Conservation (phyloP, 2,113 vertebrate species). For the Ondatra zibethicus region DNA sequence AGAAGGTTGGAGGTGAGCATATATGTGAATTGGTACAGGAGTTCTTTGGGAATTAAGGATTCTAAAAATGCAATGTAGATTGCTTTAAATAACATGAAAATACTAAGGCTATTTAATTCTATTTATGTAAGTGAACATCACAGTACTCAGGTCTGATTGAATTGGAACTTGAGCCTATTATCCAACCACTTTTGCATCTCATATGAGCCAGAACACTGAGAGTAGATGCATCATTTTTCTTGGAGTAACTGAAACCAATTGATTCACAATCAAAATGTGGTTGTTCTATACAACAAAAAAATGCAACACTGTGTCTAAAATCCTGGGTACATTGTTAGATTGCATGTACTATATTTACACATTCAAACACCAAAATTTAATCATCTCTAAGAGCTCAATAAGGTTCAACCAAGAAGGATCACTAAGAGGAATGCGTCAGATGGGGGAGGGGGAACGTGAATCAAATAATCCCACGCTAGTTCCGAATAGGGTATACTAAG, state of each 20-base stretch:
- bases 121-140: background rate
- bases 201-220: background rate
- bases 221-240: background rate
- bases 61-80: background rate
- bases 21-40: background rate
- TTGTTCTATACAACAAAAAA: background rate
- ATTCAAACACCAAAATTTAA: background rate
- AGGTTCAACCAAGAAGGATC: background rate
- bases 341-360: background rate
- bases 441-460: too few species aligned
- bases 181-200: background rate
- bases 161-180: background rate
- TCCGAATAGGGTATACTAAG: too few species aligned
- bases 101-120: background rate
- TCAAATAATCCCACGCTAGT: too few species aligned
- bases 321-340: background rate
- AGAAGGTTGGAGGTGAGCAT: background rate
- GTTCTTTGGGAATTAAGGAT: background rate
- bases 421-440: too few species aligned
- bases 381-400: background rate
- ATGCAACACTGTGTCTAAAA: background rate
- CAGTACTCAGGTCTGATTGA: too few species aligned
- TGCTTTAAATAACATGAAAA: background rate
- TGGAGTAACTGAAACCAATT: background rate
- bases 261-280: background rate